Evolutionary conservation across 2,113 vertebrate species (phyloP).

Genomic region (Climacteris rufus): DNA sequence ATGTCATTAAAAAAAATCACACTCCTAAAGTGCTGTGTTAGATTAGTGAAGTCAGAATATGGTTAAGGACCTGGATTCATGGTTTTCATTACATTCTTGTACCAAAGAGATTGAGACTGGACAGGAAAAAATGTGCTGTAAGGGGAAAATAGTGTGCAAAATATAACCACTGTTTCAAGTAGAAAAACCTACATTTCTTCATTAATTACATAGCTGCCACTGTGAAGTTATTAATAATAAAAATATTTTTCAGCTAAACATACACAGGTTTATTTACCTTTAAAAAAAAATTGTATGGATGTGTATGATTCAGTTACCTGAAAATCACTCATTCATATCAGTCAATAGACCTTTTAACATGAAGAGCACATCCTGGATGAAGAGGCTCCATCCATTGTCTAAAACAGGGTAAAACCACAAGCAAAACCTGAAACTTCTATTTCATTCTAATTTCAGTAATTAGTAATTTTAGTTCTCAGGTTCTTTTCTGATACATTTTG

Average conservation of each 20-base stretch:
- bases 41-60: not conserved
- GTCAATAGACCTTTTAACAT: not conserved
- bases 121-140: not conserved
- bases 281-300: not conserved
- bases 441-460: not conserved
- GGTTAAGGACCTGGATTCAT: not conserved
- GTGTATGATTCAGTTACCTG: not conserved
- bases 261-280: not conserved
- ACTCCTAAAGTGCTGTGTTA: not conserved
- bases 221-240: constrained; percentile 5
- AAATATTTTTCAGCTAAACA: constrained; percentile 1
- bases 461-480: not conserved
- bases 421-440: not conserved
- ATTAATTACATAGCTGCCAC: not conserved
- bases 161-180: not conserved
- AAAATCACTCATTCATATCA: not conserved
- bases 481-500: not conserved
- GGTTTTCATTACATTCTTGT: not conserved
- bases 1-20: not conserved
- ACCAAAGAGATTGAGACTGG: not conserved
- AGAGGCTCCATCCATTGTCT: not conserved
- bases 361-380: not conserved
- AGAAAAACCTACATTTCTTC: not conserved
- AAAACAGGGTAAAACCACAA: not conserved
- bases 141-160: not conserved